These are phyloP conservation scores for Linyphia triangularis DNA, from an alignment of 2,888 invertebrate genomes.

Conservation along the genomic window DNA sequence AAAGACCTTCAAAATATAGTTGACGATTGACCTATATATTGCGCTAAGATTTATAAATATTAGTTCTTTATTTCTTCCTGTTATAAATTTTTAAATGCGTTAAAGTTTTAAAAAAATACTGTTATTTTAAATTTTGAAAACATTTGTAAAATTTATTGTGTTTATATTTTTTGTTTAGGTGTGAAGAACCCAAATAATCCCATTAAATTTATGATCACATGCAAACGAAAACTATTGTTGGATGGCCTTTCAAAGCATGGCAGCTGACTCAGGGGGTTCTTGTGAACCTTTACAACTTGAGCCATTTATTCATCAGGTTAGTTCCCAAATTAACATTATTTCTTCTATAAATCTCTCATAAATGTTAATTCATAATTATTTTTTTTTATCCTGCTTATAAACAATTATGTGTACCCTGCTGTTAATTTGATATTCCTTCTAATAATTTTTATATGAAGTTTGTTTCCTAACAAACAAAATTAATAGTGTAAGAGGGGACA, in stretches of 20 bases:
- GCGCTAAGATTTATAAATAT: constrained; percentile 47
- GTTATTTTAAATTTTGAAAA: not conserved
- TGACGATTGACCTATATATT: constrained; percentile 52
- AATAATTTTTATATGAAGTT: not conserved
- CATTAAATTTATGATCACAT: constrained; percentile 53
- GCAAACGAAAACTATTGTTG: constrained; percentile 19
- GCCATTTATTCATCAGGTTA: constrained; percentile 82
- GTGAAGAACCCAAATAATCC: not conserved
- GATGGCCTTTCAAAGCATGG: constrained; percentile 73
- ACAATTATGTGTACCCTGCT: not conserved
- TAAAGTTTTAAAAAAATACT: no score
- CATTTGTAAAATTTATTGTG: not conserved
- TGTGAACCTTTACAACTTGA: constrained; percentile 79
- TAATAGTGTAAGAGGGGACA: no score
- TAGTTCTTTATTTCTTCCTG: constrained; percentile 5
- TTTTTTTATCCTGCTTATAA: not conserved
- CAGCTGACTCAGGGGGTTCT: constrained; percentile 73
- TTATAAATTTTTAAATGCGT: not conserved
- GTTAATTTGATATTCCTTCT: not conserved
- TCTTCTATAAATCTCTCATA: no score
- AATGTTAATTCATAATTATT: no score
- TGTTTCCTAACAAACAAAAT: no score
- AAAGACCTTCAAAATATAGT: not conserved
- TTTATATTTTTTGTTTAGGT: constrained; percentile 16
- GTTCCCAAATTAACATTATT: no score